phyloP scores from a whole-genome alignment of 2,113 vertebrate genomes.

The Pitta sordida region DNA sequence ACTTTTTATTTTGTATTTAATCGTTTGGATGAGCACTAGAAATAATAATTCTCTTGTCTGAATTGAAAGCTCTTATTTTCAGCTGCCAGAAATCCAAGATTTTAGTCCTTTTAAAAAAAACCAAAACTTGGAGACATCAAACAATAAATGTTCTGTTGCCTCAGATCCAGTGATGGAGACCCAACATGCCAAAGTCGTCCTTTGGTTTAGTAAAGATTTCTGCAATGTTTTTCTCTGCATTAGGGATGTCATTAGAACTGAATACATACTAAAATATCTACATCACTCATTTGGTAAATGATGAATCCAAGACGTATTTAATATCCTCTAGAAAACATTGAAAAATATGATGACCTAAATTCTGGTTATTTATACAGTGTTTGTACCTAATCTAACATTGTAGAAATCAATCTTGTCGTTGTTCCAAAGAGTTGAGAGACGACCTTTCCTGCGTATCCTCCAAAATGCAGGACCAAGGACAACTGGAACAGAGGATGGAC shows the following conservation, averaged over 20 bases:
- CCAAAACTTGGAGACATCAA: neutral
- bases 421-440: neutral
- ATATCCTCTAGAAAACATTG: neutral
- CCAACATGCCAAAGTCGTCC: neutral
- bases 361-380: neutral
- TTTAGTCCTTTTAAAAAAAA: neutral
- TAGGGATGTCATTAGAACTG: neutral
- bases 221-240: neutral
- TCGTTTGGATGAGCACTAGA: neutral
- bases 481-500: neutral
- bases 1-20: conserved; percentile 15
- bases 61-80: conserved; percentile 22
- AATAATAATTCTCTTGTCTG: conserved; percentile 30
- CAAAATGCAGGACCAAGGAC: neutral
- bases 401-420: neutral
- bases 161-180: neutral
- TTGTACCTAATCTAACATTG: neutral
- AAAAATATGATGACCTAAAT: neutral
- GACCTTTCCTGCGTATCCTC: neutral
- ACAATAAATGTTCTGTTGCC: neutral
- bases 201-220: neutral
- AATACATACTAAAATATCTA: neutral
- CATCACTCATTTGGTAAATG: neutral
- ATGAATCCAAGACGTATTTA: neutral
- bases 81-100: neutral